Percentiles rank a stretch among this genome's conserved stretches.
Evolutionary conservation across 2,113 vertebrate species (phyloP).

Genomic region (Cygnus buccinator): DNA sequence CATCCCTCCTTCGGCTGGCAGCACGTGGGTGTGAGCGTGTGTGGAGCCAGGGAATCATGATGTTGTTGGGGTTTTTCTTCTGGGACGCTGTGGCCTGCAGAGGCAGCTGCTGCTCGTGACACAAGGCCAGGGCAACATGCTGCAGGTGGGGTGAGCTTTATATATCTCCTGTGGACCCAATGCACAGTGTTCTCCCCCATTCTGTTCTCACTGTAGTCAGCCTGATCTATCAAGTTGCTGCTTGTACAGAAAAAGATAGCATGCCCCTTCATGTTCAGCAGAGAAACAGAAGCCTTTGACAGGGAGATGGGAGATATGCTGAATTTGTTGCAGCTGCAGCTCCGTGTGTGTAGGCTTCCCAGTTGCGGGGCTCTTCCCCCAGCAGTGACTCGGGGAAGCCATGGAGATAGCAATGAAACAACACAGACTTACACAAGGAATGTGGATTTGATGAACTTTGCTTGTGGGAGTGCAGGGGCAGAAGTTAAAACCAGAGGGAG

Average conservation of each 20-base stretch:
- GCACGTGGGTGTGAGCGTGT: accelerated
- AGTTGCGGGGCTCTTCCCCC: accelerated
- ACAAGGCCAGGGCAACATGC: accelerated
- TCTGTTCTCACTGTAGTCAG: not conserved
- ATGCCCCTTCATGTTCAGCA: not conserved
- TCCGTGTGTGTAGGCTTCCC: not conserved
- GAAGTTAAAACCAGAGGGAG: not conserved
- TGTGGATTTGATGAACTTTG: not conserved
- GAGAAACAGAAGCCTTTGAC: not conserved
- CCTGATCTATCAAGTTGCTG: accelerated
- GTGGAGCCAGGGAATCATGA: accelerated
- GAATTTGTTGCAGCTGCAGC: not conserved
- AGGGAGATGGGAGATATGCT: accelerated
- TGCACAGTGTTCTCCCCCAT: accelerated
- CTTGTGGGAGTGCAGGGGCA: not conserved
- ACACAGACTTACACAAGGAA: not conserved
- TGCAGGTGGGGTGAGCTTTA: not conserved
- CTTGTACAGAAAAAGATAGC: not conserved
- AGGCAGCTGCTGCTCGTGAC: accelerated
- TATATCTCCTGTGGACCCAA: accelerated
- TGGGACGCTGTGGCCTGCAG: accelerated
- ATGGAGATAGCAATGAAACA: accelerated
- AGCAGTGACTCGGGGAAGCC: accelerated
- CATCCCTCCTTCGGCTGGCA: not conserved
- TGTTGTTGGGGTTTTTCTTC: not conserved